These are phyloP conservation scores for Scaeva pyrastri DNA, from an alignment of 2,888 invertebrate species.

Conservation along the genomic window DNA sequence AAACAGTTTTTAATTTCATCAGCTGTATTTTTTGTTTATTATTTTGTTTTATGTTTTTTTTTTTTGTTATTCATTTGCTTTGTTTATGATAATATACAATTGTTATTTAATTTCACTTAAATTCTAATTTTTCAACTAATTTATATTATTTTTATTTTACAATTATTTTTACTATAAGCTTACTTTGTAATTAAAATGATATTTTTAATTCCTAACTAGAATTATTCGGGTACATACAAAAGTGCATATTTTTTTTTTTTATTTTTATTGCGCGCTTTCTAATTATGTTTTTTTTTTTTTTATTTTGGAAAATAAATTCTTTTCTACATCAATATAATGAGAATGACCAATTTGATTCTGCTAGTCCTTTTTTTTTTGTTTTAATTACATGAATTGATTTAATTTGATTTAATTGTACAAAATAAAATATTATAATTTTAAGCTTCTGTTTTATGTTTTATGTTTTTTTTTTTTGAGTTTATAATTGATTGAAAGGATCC, in stretches of 20 bases:
- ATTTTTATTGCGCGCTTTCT: conserved; percentile 41
- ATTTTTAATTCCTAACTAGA: conserved; percentile 40
- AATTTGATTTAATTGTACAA: conserved; percentile 30
- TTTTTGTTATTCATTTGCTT: conserved; percentile 6
- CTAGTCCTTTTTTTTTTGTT: not conserved
- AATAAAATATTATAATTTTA: conserved; percentile 17
- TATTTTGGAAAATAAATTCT: not conserved
- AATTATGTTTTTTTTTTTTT: not conserved
- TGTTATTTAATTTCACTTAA: conserved; percentile 36
- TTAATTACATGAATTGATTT: conserved; percentile 26
- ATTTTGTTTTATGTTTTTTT: conserved; percentile 30
- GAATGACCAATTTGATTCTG: not conserved
- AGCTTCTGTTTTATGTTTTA: conserved; percentile 21
- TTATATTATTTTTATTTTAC: conserved; percentile 33
- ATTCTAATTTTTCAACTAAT: conserved; percentile 46
- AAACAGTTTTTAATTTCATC: conserved; percentile 22
- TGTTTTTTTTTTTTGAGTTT: not conserved
- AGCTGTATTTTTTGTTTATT: conserved; percentile 58
- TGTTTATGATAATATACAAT: conserved; percentile 52
- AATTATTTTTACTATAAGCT: not conserved
- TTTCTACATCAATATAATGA: not conserved
- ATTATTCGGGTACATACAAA: conserved; percentile 52
- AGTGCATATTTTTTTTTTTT: conserved; percentile 43
- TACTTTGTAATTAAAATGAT: conserved; percentile 13
- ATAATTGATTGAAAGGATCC: conserved; percentile 57